Conservation (phyloP, 2,888 invertebrate species). For the Caenorhabditis japonica region DNA sequence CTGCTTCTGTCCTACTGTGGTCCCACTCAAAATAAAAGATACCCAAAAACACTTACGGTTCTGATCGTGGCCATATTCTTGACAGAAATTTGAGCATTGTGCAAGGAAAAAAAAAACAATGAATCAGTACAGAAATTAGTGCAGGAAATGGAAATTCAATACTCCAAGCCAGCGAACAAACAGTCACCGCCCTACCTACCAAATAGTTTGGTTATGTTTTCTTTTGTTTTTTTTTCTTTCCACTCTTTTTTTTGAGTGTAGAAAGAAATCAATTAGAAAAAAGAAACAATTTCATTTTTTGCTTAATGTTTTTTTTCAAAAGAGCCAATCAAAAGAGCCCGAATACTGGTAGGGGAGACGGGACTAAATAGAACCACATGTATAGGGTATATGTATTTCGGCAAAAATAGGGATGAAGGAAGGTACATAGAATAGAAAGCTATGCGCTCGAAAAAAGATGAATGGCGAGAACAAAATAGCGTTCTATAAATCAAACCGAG, state of each 20-base stretch:
- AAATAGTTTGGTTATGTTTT: constrained; percentile 38
- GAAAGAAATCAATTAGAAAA: too few relatives aligned
- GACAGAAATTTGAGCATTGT: constrained; percentile 25
- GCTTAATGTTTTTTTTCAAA: too few relatives aligned
- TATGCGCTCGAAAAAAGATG: constrained; percentile 22
- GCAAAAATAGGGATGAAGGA: neutral
- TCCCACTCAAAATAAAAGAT: too few relatives aligned
- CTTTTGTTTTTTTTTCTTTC: constrained; percentile 6
- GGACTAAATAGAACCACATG: constrained; percentile 29
- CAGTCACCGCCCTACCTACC: constrained; percentile 17
- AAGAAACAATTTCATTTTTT: too few relatives aligned
- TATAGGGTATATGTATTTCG: constrained; percentile 9
- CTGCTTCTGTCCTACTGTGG: neutral
- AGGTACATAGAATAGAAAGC: constrained; percentile 18
- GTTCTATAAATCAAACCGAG: constrained; percentile 30
- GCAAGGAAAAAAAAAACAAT: neutral
- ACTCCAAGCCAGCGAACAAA: constrained; percentile 27
- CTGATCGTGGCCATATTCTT: constrained; percentile 11
- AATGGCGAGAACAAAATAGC: constrained; percentile 13
- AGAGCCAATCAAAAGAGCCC: too few relatives aligned
- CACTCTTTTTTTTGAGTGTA: constrained; percentile 8
- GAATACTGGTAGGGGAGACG: too few relatives aligned
- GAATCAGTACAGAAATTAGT: neutral
- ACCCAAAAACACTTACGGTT: constrained; percentile 34
- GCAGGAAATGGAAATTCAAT: neutral